Evolutionary conservation across 2,888 invertebrate species (phyloP).

Genomic region (Chaetoderma sp.): DNA sequence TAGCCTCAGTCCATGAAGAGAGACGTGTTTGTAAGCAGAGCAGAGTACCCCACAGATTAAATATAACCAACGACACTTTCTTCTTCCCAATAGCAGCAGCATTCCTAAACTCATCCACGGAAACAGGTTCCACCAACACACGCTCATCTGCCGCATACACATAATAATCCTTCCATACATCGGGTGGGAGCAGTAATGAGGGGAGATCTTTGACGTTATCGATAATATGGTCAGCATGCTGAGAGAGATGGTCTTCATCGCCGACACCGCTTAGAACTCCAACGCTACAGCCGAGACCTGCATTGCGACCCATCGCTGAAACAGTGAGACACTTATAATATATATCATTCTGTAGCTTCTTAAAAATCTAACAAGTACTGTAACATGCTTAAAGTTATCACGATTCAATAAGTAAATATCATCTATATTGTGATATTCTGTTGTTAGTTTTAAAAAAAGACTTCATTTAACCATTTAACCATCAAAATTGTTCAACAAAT

Average conservation of each 20-base stretch:
- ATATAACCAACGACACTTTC: conserved; percentile 63
- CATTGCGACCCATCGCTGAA: conserved; percentile 69
- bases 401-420: no score
- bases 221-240: conserved; percentile 59
- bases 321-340: no score
- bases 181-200: conserved; percentile 55
- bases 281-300: conserved; percentile 68
- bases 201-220: conserved; percentile 60
- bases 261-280: conserved; percentile 70
- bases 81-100: conserved; percentile 7
- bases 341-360: no score
- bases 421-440: no score
- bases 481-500: no score
- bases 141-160: conserved; percentile 48
- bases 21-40: conserved; percentile 70
- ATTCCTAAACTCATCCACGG: conserved; percentile 29
- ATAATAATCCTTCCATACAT: conserved; percentile 54
- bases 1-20: conserved; percentile 67
- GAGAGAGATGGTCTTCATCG: conserved; percentile 49
- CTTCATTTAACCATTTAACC: no score
- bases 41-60: conserved; percentile 72
- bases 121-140: conserved; percentile 46
- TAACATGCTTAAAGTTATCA: no score
- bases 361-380: no score
- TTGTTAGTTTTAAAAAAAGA: no score